phyloP scores from a whole-genome alignment of 2,113 vertebrate genomes.

The Megatriorchis doriae region DNA sequence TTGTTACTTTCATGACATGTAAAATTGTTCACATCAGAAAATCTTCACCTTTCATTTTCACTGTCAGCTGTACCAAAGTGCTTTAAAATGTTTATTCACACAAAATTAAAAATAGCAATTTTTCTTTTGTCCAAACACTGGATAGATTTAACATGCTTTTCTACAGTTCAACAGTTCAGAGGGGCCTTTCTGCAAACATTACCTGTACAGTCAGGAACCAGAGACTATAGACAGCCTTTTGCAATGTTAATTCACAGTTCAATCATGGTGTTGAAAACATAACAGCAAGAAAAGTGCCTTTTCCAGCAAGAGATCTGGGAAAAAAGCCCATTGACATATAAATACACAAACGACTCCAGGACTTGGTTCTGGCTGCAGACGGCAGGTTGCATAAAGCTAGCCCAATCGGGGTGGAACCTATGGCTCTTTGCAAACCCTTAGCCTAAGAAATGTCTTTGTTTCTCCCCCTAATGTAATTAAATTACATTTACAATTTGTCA shows the following conservation, averaged over 20 bases:
- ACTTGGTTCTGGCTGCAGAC: not conserved
- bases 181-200: not conserved
- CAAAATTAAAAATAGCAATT: not conserved
- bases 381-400: rapidly evolving
- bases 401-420: not conserved
- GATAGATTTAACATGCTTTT: not conserved
- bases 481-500: not conserved
- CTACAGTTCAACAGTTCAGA: not conserved
- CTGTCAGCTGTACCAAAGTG: not conserved
- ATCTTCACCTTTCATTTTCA: not conserved
- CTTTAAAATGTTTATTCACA: not conserved
- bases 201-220: not conserved
- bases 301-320: not conserved
- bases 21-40: not conserved
- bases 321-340: not conserved
- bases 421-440: not conserved
- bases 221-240: not conserved
- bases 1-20: not conserved
- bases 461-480: not conserved
- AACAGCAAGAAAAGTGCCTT: not conserved
- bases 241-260: not conserved
- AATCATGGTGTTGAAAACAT: not conserved
- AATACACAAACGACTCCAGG: not conserved
- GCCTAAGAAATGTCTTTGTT: not conserved
- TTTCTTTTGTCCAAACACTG: not conserved